These are phyloP conservation scores for Cordilura impudica DNA, from an alignment of 2,888 invertebrate species.

Conservation along the genomic window DNA sequence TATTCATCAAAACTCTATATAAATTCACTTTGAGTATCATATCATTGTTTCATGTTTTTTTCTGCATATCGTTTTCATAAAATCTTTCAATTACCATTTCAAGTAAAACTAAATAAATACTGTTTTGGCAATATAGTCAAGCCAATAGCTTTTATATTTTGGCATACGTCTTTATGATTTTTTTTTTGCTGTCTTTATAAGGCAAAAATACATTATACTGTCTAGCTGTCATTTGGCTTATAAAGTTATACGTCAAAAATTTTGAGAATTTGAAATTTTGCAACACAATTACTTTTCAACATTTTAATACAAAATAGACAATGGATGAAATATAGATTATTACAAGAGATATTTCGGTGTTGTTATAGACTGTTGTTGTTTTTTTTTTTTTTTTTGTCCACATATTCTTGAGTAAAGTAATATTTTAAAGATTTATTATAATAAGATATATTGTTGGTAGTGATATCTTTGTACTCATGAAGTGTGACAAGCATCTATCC, in stretches of 20 bases:
- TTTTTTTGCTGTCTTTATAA: conserved; percentile 21
- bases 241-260: conserved; percentile 24
- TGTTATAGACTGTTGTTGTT: not conserved
- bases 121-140: conserved; percentile 31
- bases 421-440: conserved; percentile 26
- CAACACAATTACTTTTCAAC: conserved; percentile 35
- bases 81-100: conserved; percentile 53
- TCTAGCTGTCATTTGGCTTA: conserved; percentile 33
- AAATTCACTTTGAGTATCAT: not conserved
- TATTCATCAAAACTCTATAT: conserved; percentile 5
- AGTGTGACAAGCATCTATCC: conserved; percentile 34
- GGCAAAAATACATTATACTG: conserved; percentile 19
- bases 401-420: conserved; percentile 30
- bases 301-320: conserved; percentile 34
- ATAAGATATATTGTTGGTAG: conserved; percentile 16
- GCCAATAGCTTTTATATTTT: conserved; percentile 20
- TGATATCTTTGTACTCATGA: conserved; percentile 32
- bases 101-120: conserved; percentile 22
- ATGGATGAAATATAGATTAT: conserved; percentile 4
- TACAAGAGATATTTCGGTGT: not conserved
- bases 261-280: too few relatives aligned
- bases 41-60: not conserved
- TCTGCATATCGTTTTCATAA: conserved; percentile 54
- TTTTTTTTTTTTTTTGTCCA: conserved; percentile 11
- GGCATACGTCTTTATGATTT: conserved; percentile 31